Evolutionary conservation across 2,113 vertebrate genomes (phyloP), one percentile per base, ranked within the genome.

Genomic region (Myodes glareolus): DNA sequence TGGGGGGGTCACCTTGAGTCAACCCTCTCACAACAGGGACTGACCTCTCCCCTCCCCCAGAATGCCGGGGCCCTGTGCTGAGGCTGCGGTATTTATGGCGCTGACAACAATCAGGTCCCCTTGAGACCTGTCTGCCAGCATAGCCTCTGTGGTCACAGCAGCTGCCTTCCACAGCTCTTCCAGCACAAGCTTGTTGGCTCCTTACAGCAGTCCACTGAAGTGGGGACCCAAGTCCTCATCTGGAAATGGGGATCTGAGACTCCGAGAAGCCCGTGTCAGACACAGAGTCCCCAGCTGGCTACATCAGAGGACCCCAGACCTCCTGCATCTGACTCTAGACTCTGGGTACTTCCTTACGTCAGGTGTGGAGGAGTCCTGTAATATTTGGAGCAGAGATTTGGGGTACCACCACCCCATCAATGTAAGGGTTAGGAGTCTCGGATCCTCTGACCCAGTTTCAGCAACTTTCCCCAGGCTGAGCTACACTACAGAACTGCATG

Each of bases 161-260:
- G 50, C 77, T 7, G 39, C 36, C 12, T 19, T 8, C 42, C 9
- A 0, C 0, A 3, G 45, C 29, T 65, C 72, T 52, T n/a, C 6
- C 3, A 6, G 1, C 0, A 1, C 2, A 0, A 4, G 23, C 33
- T 52, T 39, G 0, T 25, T 13, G 27, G n/a, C 1, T 8, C 52
- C 67, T 58, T 3, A 33, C 2, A 4, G 12, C 25, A 14, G 1
- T 23, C 21, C 36, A 1, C 5, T 1, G 68, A 85, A 23, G 12
- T 4, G 4, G 70, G 67, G 78, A 7, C 29, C 7, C 3, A 1
- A 3, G 12, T 10, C 39, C 61, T 88, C 23, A 6, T 42, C 13
- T 42, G 58, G 14, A 77, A 25, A 31, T 3, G 0, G n/a, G 33
- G 87, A 76, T 58, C 4, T 0, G 47, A 65, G 81, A 42, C 63